These are phyloP conservation scores for Antitype chi DNA, from an alignment of 2,888 invertebrate species.

Conservation along the genomic window DNA sequence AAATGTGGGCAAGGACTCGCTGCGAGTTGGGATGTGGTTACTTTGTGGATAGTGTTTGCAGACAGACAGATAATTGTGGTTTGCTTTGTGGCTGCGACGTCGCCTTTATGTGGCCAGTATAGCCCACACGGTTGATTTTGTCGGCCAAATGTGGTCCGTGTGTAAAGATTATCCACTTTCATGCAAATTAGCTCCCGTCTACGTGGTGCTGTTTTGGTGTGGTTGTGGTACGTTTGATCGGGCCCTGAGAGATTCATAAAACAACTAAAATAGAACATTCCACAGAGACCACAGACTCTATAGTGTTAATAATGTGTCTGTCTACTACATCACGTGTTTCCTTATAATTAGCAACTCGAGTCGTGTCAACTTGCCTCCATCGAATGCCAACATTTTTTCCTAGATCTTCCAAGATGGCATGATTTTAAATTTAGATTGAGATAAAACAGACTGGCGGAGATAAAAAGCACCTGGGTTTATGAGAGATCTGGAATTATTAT, in stretches of 20 bases:
- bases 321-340: slow-evolving; percentile 68
- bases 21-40: background rate
- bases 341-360: slow-evolving; percentile 75
- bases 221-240: background rate
- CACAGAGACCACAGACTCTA: slow-evolving; percentile 54
- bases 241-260: slow-evolving; percentile 27
- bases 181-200: background rate
- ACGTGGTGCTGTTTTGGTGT: background rate
- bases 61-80: background rate
- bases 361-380: slow-evolving; percentile 60
- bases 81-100: background rate
- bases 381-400: slow-evolving; percentile 60
- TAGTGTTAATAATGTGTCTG: slow-evolving; percentile 75
- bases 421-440: slow-evolving; percentile 62
- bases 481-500: slow-evolving; percentile 9
- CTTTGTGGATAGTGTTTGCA: background rate
- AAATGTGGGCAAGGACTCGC: background rate
- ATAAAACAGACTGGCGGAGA: slow-evolving; percentile 45
- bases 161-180: background rate
- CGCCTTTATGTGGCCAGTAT: background rate
- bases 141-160: background rate
- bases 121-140: background rate
- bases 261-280: slow-evolving; percentile 66
- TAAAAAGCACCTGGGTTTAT: slow-evolving; percentile 16
- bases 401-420: slow-evolving; percentile 62